Conservation (phyloP, 1,140 invertebrate species). For the Hycleus phaleratus region DNA sequence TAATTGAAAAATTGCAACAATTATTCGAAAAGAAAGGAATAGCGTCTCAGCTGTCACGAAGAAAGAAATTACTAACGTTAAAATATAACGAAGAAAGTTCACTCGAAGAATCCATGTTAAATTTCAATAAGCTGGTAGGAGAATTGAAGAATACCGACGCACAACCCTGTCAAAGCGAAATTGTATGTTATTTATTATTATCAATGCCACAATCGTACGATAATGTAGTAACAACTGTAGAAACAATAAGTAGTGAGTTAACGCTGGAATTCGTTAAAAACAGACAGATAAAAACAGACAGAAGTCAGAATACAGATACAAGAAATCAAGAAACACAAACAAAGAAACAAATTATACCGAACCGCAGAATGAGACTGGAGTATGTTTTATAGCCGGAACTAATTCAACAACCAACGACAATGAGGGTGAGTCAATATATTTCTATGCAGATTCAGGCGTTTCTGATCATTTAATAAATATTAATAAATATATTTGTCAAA, state of each 20-base stretch:
- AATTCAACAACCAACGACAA: background rate
- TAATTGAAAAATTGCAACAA: background rate
- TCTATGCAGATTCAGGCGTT: background rate
- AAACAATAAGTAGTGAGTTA: constrained; percentile 38
- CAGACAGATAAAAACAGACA: too few relatives aligned
- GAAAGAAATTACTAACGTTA: background rate
- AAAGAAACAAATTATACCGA: background rate
- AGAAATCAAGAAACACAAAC: background rate
- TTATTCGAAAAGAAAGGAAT: background rate
- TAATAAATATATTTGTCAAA: constrained; percentile 1
- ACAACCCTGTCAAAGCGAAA: constrained; percentile 20
- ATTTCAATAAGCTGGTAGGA: background rate
- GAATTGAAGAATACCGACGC: constrained; percentile 20
- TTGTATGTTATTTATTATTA: constrained; percentile 37
- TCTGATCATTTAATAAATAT: background rate
- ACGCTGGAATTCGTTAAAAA: constrained; percentile 9
- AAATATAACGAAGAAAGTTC: background rate
- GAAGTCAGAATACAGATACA: background rate
- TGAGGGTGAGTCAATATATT: background rate
- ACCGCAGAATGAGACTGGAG: background rate
- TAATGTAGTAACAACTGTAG: constrained; percentile 39
- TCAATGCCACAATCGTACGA: constrained; percentile 37
- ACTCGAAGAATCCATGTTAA: constrained; percentile 4
- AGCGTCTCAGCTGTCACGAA: background rate
- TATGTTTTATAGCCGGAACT: background rate